Conservation (phyloP, 2,113 vertebrate genomes). For the Tachysurus vachellii region DNA sequence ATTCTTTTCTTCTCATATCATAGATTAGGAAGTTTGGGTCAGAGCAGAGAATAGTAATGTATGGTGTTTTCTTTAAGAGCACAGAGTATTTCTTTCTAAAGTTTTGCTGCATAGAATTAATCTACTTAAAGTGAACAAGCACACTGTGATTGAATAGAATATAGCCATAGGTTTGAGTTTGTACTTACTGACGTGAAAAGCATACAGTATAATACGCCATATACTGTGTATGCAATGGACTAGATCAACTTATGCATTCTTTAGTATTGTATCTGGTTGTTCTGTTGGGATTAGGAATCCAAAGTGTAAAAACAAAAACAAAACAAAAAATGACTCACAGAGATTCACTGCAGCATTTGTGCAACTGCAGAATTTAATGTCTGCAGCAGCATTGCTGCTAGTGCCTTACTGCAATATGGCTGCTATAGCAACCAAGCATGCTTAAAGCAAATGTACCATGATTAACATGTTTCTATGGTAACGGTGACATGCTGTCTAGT, state of each 20-base stretch:
- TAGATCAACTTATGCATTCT: neutral
- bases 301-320: neutral
- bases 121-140: neutral
- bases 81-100: neutral
- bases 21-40: too few species aligned
- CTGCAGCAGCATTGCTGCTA: conserved; percentile 29
- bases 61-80: neutral
- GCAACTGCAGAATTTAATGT: conserved; percentile 19
- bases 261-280: conserved; percentile 14
- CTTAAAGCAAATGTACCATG: neutral
- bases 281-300: neutral
- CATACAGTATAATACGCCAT: neutral
- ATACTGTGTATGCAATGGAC: neutral
- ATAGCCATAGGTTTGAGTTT: neutral
- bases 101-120: neutral
- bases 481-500: neutral
- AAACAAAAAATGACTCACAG: neutral
- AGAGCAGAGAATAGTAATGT: neutral
- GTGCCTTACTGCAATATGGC: neutral
- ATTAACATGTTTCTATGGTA: neutral
- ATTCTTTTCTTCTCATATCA: too few species aligned
- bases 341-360: conserved; percentile 35
- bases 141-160: neutral
- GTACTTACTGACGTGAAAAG: neutral
- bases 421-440: conserved; percentile 26